These are phyloP conservation scores for Oryctes rhinoceros DNA, from an alignment of 1,140 invertebrate genomes.

Conservation along the genomic window DNA sequence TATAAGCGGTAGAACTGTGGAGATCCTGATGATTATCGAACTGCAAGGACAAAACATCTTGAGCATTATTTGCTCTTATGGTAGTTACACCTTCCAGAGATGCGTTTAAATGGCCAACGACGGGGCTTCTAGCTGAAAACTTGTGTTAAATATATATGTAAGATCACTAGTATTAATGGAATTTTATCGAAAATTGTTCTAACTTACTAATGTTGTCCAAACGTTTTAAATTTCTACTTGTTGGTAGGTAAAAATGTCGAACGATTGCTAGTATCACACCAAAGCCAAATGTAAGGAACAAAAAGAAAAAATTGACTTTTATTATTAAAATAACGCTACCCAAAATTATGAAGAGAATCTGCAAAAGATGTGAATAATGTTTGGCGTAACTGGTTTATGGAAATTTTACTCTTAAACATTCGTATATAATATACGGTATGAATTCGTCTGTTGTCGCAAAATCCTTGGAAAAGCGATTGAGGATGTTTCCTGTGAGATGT, in stretches of 20 bases:
- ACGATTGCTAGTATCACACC: constrained; percentile 24
- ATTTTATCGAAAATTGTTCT: background rate
- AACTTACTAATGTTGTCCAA: constrained; percentile 67
- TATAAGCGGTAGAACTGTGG: constrained; percentile 72
- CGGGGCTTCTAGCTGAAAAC: constrained; percentile 65
- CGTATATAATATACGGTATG: constrained; percentile 65
- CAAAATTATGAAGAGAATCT: constrained; percentile 48
- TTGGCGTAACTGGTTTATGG: background rate
- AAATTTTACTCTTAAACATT: constrained; percentile 48
- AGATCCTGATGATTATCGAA: constrained; percentile 70
- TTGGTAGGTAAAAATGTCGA: constrained; percentile 70
- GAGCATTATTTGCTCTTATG: constrained; percentile 70
- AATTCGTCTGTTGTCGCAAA: constrained; percentile 70
- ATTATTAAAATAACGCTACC: constrained; percentile 50
- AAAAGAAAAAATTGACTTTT: constrained; percentile 49
- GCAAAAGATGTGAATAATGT: constrained; percentile 37
- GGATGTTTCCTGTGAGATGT: constrained; percentile 61
- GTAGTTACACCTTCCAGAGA: constrained; percentile 73
- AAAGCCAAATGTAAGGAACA: constrained; percentile 43
- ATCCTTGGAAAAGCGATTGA: constrained; percentile 73
- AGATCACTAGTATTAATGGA: background rate
- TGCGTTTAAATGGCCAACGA: constrained; percentile 75
- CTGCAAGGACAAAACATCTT: constrained; percentile 67
- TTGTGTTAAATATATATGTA: constrained; percentile 20
- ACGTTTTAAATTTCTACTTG: constrained; percentile 73